A percentile compares a stretch with the other conserved stretches of the same genome.
phyloP scores from a whole-genome alignment of 2,113 vertebrate genomes.

The Panthera leo region DNA sequence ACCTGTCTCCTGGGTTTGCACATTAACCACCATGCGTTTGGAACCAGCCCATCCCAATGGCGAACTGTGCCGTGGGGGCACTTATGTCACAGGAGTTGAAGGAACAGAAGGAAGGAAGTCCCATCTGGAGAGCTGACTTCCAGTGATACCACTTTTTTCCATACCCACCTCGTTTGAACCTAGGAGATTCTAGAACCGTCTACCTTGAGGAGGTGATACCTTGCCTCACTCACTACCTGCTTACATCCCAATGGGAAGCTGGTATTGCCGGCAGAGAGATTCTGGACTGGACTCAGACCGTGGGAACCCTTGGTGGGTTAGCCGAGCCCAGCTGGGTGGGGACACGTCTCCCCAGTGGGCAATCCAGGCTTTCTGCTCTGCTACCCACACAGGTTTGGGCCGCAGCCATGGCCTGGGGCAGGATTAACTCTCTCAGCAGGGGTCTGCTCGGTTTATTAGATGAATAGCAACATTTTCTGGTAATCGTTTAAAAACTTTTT shows the following conservation, averaged over 20 bases:
- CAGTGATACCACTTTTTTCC: not conserved
- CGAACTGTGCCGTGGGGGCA: not conserved
- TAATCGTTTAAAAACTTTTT: not conserved
- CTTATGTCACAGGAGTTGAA: fast-evolving
- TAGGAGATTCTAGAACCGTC: not conserved
- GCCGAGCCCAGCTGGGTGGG: not conserved
- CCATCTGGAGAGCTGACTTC: not conserved
- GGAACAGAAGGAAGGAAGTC: not conserved
- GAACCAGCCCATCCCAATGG: not conserved
- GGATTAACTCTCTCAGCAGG: not conserved
- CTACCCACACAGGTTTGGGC: not conserved
- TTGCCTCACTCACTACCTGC: not conserved
- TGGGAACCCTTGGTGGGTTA: not conserved
- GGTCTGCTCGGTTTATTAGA: not conserved
- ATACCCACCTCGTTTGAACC: not conserved
- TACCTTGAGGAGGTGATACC: not conserved
- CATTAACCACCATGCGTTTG: not conserved
- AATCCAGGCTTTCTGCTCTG: not conserved
- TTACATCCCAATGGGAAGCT: not conserved
- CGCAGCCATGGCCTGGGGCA: not conserved
- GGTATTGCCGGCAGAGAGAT: not conserved
- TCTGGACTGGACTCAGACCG: not conserved
- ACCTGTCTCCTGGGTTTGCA: not conserved
- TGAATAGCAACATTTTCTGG: not conserved
- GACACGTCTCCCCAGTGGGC: not conserved